Base-by-base conservation (phyloP, 2,113 vertebrate species). In the Anguilla rostrata region DNA sequence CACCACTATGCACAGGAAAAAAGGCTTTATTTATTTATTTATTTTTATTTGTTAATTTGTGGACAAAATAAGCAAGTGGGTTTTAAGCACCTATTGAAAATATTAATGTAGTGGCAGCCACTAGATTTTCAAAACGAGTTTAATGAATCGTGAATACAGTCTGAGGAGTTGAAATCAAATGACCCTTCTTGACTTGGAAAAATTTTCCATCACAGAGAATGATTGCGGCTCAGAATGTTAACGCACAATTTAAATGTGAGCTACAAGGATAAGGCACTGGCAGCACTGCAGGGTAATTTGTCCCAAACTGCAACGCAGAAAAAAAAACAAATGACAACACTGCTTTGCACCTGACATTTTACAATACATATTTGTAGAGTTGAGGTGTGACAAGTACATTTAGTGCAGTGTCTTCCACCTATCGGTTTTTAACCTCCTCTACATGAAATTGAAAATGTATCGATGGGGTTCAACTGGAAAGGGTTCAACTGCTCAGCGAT, bases 1-100 rank as follows among this genome's bases (percentile, higher is more conserved):
- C 80, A 75, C 84, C 87, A 81, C 85, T 29, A 87, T 85, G 88
- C 83, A 84, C 75, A 83, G 75, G 53, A 60, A 43, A n/a, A n/a
- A n/a, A n/a, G n/a, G n/a, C n/a, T 16, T 7, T 81, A 75, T 78
- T 41, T 15, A 39, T 78, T 53, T 12, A 5, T 53, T 53, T 53
- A 53, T 53, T 53, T 85, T 85, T 82, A 86, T n/a, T 22, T 15
- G 63, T 84, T 87, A 83, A 87, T 85, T 46, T 82, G 14, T 60
- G 40, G 49, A 41, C 82, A 57, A 86, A 75, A 66, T 81, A 66
- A n/a, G 39, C 79, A 39, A 85, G 86, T 60, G 53, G 88, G 83
- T 83, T 83, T 85, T 84, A 83, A n/a, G n/a, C 81, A 83, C 85
- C 86, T 82, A 83, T 84, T 63, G 43, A 9, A 53, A 53, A 53